Conservation (phyloP, 2,888 invertebrate species). For the Drosophila pseudotakahashii region DNA sequence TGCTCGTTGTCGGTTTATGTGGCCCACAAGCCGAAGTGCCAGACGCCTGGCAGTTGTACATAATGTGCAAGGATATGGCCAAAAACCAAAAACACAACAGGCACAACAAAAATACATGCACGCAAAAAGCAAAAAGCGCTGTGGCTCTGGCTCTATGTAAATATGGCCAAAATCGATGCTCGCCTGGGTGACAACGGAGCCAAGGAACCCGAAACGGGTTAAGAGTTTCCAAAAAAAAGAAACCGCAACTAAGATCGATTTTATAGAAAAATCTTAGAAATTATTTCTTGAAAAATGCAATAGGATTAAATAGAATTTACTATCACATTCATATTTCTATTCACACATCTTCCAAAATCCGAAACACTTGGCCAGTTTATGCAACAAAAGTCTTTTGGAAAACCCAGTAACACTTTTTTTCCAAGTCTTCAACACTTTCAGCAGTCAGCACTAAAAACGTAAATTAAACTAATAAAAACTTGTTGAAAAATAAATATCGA, state of each 20-base stretch:
- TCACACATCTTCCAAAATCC: neutral
- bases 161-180: constrained; percentile 69
- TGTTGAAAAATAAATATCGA: neutral
- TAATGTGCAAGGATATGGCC: constrained; percentile 62
- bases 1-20: constrained; percentile 80
- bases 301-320: neutral
- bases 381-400: constrained; percentile 25
- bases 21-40: constrained; percentile 78
- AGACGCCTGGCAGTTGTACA: constrained; percentile 50
- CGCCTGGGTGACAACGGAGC: constrained; percentile 29
- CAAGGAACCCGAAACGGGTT: constrained; percentile 33
- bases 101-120: constrained; percentile 43
- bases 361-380: constrained; percentile 19
- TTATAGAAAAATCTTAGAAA: neutral
- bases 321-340: neutral
- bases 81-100: constrained; percentile 43
- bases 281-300: too few species aligned
- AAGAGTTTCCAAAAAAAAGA: constrained; percentile 9
- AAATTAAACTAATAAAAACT: neutral
- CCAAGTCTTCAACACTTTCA: neutral
- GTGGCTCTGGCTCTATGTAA: constrained; percentile 43
- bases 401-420: neutral
- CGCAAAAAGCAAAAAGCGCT: constrained; percentile 44
- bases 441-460: constrained; percentile 1
- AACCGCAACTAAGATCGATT: constrained; percentile 6